Evolutionary conservation across 2,797 vertebrate species (phyloP).

Genomic region (Tinamus major): DNA sequence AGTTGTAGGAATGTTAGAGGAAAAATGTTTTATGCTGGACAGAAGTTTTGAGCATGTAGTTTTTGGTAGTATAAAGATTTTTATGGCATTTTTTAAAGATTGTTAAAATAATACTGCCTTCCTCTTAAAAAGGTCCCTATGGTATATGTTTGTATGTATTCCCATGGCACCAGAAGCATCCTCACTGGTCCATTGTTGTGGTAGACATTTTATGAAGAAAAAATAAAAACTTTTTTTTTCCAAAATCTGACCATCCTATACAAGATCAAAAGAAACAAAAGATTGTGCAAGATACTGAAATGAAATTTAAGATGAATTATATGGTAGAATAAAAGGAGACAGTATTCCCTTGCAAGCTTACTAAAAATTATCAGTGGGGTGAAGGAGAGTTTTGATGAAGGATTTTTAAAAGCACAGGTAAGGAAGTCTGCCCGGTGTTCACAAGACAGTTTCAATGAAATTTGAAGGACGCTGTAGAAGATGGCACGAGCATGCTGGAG

Average conservation of each 20-base stretch:
- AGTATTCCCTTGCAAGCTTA: too few relatives aligned
- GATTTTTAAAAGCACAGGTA: not conserved
- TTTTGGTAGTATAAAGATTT: not conserved
- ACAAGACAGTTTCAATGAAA: not conserved
- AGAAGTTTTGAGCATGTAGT: not conserved
- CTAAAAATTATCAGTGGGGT: not conserved
- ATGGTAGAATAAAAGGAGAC: too few relatives aligned
- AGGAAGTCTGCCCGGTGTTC: not conserved
- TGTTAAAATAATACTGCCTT: not conserved
- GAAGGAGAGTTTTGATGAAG: not conserved
- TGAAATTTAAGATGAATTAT: too few relatives aligned
- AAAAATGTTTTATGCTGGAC: not conserved
- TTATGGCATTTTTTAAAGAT: not conserved
- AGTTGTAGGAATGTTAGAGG: not conserved
- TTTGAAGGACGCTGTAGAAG: not conserved
- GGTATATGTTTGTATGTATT: not conserved
- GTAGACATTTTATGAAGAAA: not conserved
- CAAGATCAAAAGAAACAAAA: not conserved
- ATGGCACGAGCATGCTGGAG: not conserved
- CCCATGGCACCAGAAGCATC: not conserved
- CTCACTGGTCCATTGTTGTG: not conserved
- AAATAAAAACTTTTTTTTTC: too few relatives aligned
- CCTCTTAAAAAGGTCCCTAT: not conserved
- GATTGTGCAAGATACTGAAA: too few relatives aligned
- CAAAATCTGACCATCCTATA: not conserved